These are phyloP conservation scores for Trinectes maculatus DNA, from an alignment of 2,113 vertebrate genomes.

Conservation along the genomic window DNA sequence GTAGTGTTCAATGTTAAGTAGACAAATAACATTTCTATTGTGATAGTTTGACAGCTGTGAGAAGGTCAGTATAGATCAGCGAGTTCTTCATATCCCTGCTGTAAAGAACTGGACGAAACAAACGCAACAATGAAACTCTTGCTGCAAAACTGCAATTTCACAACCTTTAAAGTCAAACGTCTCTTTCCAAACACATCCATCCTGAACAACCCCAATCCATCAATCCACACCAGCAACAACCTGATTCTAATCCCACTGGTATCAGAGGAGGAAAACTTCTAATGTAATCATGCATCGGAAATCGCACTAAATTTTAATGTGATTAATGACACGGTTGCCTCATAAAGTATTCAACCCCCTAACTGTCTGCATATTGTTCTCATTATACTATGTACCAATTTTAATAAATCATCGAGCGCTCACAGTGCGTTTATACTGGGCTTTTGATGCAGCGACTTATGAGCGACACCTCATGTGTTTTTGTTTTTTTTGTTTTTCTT, in stretches of 20 bases:
- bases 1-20: neutral
- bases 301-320: constrained; percentile 63
- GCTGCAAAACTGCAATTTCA: neutral
- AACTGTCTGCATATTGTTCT: constrained; percentile 67
- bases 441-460: constrained; percentile 58
- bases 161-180: constrained; percentile 6
- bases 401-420: constrained; percentile 70
- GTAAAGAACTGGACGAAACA: neutral
- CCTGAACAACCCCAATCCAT: constrained; percentile 25
- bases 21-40: no score
- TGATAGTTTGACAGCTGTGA: no score
- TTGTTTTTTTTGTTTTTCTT: constrained; percentile 41
- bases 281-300: constrained; percentile 63
- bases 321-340: constrained; percentile 62
- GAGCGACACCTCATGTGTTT: constrained; percentile 60
- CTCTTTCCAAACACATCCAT: constrained; percentile 12
- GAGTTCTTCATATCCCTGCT: neutral
- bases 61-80: neutral
- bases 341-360: constrained; percentile 65
- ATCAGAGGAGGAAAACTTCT: constrained; percentile 20
- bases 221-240: constrained; percentile 22
- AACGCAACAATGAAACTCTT: neutral
- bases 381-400: constrained; percentile 61
- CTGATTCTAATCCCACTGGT: constrained; percentile 42
- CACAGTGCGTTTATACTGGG: constrained; percentile 54